These are phyloP conservation scores for Beaufortia kweichowensis DNA, from an alignment of 2,113 vertebrate species.

Conservation along the genomic window DNA sequence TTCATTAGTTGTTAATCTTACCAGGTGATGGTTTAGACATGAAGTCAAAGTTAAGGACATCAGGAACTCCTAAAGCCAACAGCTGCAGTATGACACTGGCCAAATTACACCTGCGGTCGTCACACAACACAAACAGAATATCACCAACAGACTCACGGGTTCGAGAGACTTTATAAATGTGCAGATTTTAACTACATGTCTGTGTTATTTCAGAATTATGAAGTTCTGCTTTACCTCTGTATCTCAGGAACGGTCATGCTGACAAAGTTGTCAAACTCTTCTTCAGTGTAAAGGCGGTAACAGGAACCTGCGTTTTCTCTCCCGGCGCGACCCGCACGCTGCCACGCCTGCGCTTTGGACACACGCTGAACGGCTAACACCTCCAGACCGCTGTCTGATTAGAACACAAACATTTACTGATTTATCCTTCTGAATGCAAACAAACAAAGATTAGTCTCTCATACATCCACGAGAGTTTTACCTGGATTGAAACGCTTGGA, in stretches of 20 bases:
- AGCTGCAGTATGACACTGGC: constrained; percentile 90
- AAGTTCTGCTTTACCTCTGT: constrained; percentile 79
- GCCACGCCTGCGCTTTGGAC: constrained; percentile 96
- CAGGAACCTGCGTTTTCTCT: constrained; percentile 86
- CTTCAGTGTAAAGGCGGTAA: constrained; percentile 93
- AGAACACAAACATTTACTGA: neutral
- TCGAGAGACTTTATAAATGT: neutral
- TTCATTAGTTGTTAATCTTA: constrained; percentile 59
- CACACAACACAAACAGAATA: neutral
- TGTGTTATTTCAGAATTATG: too few species aligned
- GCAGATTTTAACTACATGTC: neutral
- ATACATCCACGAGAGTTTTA: constrained; percentile 64
- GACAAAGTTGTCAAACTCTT: constrained; percentile 87
- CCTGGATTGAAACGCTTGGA: constrained; percentile 95
- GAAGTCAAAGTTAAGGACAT: constrained; percentile 94
- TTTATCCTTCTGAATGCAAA: neutral
- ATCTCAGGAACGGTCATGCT: constrained; percentile 93
- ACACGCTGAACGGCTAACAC: constrained; percentile 91
- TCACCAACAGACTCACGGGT: too few species aligned
- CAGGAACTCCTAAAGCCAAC: constrained; percentile 86
- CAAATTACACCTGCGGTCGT: constrained; percentile 86
- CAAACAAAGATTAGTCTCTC: neutral
- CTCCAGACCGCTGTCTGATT: constrained; percentile 86
- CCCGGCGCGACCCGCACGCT: constrained; percentile 88
- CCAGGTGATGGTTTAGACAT: constrained; percentile 95